Evolutionary conservation across 2,888 invertebrate species (phyloP).

Genomic region (Limnephilus rhombicus): DNA sequence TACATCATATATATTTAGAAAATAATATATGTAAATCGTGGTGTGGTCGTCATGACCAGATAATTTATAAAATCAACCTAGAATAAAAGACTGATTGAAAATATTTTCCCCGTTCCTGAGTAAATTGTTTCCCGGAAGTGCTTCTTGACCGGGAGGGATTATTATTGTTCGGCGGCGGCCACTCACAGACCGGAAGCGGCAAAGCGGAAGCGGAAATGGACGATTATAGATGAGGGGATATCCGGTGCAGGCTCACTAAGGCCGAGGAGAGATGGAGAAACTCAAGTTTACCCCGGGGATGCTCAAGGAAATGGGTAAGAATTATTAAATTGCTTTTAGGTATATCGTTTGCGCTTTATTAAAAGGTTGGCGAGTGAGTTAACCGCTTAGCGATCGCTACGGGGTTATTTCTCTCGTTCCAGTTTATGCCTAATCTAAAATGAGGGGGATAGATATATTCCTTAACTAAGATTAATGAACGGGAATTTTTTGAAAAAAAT

Average conservation of each 20-base stretch:
- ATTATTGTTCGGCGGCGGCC: constrained; percentile 19
- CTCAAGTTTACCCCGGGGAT: constrained; percentile 50
- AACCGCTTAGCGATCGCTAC: too few species aligned
- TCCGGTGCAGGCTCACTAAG: background rate
- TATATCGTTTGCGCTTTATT: background rate
- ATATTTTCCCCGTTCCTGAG: background rate
- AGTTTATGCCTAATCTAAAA: too few species aligned
- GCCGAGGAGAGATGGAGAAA: constrained; percentile 43
- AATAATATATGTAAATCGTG: background rate
- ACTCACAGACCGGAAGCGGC: constrained; percentile 4
- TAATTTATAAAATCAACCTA: background rate
- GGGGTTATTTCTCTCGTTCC: too few species aligned
- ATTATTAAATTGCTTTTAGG: background rate
- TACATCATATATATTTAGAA: background rate
- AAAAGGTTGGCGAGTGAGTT: background rate
- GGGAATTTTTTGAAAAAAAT: too few species aligned
- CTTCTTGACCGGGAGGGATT: background rate
- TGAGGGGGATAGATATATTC: too few species aligned
- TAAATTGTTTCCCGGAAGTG: constrained; percentile 25
- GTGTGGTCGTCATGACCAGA: background rate
- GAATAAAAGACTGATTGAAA: background rate
- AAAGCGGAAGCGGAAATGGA: constrained; percentile 19
- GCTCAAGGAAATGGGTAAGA: constrained; percentile 56
- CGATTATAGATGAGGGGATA: constrained; percentile 9
- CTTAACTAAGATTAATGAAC: too few species aligned